Evolutionary conservation across 2,797 vertebrate genomes (phyloP).

Genomic region (Adrianichthys oophorus): DNA sequence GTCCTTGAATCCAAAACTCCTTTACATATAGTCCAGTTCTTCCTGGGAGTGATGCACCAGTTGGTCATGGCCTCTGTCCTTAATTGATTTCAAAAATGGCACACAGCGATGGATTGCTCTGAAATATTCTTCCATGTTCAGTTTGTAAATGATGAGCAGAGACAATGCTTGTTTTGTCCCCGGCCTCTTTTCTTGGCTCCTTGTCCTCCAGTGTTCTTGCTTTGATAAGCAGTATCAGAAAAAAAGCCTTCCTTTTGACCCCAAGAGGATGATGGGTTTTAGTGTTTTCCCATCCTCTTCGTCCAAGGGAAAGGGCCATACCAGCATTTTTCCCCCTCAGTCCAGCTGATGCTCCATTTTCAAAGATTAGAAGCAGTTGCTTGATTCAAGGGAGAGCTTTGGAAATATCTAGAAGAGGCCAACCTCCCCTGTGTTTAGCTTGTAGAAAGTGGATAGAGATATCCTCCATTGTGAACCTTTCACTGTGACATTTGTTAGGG

Average conservation of each 20-base stretch:
- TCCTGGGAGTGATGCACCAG: constrained; percentile 23
- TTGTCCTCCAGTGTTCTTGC: constrained; percentile 69
- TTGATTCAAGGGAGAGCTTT: constrained; percentile 73
- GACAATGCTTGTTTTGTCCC: constrained; percentile 62
- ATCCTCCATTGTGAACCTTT: constrained; percentile 70
- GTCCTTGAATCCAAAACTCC: constrained; percentile 57
- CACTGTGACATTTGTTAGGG: constrained; percentile 68
- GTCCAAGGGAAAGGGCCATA: constrained; percentile 56
- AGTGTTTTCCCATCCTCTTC: constrained; percentile 68
- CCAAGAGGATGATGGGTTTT: constrained; percentile 67
- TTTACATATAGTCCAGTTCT: constrained; percentile 10
- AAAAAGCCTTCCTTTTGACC: constrained; percentile 43
- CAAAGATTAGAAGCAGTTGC: constrained; percentile 74
- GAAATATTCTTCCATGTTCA: constrained; percentile 35
- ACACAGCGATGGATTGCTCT: constrained; percentile 48
- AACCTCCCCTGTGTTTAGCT: constrained; percentile 69
- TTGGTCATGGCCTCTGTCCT: constrained; percentile 43
- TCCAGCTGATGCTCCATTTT: constrained; percentile 63
- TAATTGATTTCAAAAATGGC: constrained; percentile 75
- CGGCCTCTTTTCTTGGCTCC: constrained; percentile 64
- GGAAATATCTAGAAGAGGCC: constrained; percentile 75
- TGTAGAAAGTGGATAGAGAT: constrained; percentile 73
- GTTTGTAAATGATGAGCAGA: constrained; percentile 42
- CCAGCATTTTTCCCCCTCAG: constrained; percentile 59
- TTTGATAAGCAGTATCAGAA: constrained; percentile 68